Evolutionary conservation across 1,140 invertebrate genomes (phyloP), one percentile per base, ranked within the genome.

Genomic region (Ectropis grisescens): DNA sequence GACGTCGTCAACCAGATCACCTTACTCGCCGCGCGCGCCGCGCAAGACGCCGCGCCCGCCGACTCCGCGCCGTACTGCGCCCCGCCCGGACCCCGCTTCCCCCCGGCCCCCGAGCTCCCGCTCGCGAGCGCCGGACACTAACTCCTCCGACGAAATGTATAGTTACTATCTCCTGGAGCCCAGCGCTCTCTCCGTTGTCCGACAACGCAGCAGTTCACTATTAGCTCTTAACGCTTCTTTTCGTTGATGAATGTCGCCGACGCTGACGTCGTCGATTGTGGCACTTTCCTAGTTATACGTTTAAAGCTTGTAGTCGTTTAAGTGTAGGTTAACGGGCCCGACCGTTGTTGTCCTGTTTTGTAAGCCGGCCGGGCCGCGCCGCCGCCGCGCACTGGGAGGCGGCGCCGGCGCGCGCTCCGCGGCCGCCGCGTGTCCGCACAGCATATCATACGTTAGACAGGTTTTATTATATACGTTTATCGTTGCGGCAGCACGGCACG

Each of bases 1-100:
- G 90, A 92, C 66, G 91, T 92, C 29, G 91, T 92, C 14, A 92
- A 92, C 64, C 91, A 92, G 76, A 92, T 93, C 41, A 91, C 91
- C 13, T 82, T 92, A 15, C 70, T 93, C 49, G 91, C 91, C 1
- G 89, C 90, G 1, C 83, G 89, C 35, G 89, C 90, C 2, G 85
- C 85, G 13, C 85, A 86, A 51, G 84, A 86, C 39, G 39, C 82
- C 10, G 54, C 69, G 2, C 56, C 60, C 7, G 75, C 79, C 41
- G 79, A 83, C 34, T 64, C 81, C 23, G 84, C 84, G 58, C 81
- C 83, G 26, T 84, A 80, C 38, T 86, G 85, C 56, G 85, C 83
- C 53, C 82, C 74, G 37, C 83, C 84, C n/a, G 54, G 79, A 11
- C 82, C 82, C 15, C 75, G 84, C 39, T 85, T 85, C 47, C 71